Evolutionary conservation across 2,113 vertebrate species (phyloP).

Genomic region (Podilymbus podiceps): DNA sequence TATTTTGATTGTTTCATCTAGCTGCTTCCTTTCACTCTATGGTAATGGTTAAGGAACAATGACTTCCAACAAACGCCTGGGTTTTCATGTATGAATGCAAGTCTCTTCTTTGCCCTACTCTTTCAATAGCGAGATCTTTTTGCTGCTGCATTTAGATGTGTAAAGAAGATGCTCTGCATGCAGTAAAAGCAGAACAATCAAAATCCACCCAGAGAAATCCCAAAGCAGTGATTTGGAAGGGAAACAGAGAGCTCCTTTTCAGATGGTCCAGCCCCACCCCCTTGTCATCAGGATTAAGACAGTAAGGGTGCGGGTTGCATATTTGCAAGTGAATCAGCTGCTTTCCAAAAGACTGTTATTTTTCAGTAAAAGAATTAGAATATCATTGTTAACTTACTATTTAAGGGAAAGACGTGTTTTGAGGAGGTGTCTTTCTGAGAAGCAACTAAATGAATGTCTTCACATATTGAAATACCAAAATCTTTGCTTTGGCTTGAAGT

Average conservation of each 20-base stretch:
- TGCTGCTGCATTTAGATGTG: slow-evolving; percentile 55
- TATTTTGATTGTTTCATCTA: slow-evolving; percentile 28
- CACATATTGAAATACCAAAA: background rate
- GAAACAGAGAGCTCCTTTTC: slow-evolving; percentile 57
- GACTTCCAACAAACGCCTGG: slow-evolving; percentile 46
- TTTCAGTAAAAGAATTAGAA: background rate
- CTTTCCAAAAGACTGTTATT: slow-evolving; percentile 35
- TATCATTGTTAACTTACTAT: background rate
- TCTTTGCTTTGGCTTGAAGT: slow-evolving; percentile 12
- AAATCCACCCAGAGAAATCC: slow-evolving; percentile 59
- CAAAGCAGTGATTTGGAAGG: slow-evolving; percentile 44
- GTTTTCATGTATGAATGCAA: slow-evolving; percentile 56
- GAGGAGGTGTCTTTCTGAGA: background rate
- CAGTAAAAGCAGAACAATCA: slow-evolving; percentile 56
- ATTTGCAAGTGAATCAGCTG: slow-evolving; percentile 63
- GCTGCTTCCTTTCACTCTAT: slow-evolving; percentile 54
- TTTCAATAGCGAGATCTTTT: slow-evolving; percentile 39
- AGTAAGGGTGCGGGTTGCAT: slow-evolving; percentile 23
- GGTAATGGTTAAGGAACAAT: slow-evolving; percentile 32
- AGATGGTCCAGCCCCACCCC: slow-evolving; percentile 5
- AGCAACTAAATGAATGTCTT: background rate
- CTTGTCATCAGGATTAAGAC: slow-evolving; percentile 57
- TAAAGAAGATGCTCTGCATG: slow-evolving; percentile 56
- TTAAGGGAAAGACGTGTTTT: background rate
- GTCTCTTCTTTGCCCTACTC: slow-evolving; percentile 17